Evolutionary conservation across 2,888 invertebrate genomes (phyloP).

Genomic region (Ditula angustiorana): DNA sequence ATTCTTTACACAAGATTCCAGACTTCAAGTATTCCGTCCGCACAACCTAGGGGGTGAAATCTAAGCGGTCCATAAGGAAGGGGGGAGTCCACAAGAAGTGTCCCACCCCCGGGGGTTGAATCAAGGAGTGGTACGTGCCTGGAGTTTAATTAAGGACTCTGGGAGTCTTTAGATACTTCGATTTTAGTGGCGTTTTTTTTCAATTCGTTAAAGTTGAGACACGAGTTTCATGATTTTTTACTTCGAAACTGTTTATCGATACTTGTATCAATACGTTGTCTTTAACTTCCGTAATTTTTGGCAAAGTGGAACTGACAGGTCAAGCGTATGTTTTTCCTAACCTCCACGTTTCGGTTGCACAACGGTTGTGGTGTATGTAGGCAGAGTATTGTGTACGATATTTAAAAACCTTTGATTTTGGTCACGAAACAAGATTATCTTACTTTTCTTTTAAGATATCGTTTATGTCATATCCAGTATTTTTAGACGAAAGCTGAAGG

Average conservation of each 20-base stretch:
- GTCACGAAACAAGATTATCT: too few species aligned
- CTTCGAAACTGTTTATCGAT: background rate
- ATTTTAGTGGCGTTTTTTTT: conserved; percentile 82
- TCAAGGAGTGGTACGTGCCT: conserved; percentile 84
- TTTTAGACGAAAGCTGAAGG: too few species aligned
- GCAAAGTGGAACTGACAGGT: too few species aligned
- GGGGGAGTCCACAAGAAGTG: conserved; percentile 56
- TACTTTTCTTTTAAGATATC: too few species aligned
- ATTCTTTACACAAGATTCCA: conserved; percentile 83
- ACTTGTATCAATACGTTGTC: background rate
- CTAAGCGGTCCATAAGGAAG: conserved; percentile 84
- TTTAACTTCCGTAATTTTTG: background rate
- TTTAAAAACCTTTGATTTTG: too few species aligned
- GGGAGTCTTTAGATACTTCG: conserved; percentile 78
- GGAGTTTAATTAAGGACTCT: conserved; percentile 83
- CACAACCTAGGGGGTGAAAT: conserved; percentile 82
- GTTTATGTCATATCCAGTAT: too few species aligned
- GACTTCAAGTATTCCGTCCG: conserved; percentile 81
- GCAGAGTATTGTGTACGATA: too few species aligned
- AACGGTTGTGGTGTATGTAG: too few species aligned
- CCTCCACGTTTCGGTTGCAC: too few species aligned
- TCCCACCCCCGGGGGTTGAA: conserved; percentile 75
- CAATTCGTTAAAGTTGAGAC: conserved; percentile 64
- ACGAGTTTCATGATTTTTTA: conserved; percentile 47
- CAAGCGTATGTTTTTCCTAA: too few species aligned